Evolutionary conservation across 2,113 vertebrate genomes (phyloP).

Genomic region (Trogon melanurus): DNA sequence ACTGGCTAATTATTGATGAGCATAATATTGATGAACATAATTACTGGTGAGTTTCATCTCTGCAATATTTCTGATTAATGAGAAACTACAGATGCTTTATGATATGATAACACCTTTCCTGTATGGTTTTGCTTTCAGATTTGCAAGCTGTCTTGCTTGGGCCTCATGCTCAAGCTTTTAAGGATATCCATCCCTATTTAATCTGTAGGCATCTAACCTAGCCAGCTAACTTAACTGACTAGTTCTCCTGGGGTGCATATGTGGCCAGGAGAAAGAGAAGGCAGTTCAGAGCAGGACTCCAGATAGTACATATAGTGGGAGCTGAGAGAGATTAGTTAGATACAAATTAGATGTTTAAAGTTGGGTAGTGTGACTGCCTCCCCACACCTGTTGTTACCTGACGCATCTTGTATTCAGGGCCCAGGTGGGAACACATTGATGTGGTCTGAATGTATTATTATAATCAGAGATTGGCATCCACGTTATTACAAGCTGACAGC

Average conservation of each 20-base stretch:
- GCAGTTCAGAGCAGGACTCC: not conserved
- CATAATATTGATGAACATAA: too few species aligned
- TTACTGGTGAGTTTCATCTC: not conserved
- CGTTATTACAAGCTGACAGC: not conserved
- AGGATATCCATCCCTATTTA: not conserved
- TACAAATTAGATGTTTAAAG: conserved; percentile 46
- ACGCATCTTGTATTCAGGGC: conserved; percentile 47
- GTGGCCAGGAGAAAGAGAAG: not conserved
- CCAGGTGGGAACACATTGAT: conserved; percentile 56
- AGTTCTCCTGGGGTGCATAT: not conserved
- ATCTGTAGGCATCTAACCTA: not conserved
- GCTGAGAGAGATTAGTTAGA: conserved; percentile 35
- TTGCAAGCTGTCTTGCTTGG: not conserved
- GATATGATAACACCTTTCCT: rapidly evolving
- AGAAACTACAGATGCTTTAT: not conserved
- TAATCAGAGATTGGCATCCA: conserved; percentile 39
- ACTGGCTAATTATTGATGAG: not conserved
- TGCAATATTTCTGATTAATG: not conserved
- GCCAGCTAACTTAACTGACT: not conserved
- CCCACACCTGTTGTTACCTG: conserved; percentile 61
- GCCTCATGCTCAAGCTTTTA: not conserved
- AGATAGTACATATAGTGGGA: not conserved
- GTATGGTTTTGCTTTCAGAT: not conserved
- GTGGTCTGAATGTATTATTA: conserved; percentile 57
- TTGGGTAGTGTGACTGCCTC: conserved; percentile 35